Evolutionary conservation across 2,797 vertebrate genomes (phyloP), one percentile per base, ranked within the genome.

Genomic region (Neosilurus hyrtlii): DNA sequence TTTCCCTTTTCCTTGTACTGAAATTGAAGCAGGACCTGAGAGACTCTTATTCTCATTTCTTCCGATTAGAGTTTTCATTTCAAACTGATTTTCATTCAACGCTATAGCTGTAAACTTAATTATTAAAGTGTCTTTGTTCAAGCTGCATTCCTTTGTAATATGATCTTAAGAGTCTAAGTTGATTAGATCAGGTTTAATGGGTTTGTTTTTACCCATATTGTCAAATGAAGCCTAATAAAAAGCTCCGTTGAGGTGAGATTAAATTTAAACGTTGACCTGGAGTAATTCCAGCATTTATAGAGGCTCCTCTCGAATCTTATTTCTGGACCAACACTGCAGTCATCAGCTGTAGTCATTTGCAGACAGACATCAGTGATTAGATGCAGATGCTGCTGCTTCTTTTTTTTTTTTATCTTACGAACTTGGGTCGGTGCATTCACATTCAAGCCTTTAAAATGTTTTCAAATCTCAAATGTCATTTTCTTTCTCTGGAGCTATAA

Each of bases 371-470:
- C 73, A 22, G 18, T 37, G 35, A 76, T 62, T 16, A 49, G 74
- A 76, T 43, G 12, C 74, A 62, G 57, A 76, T 76, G 57, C 74
- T n/a, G 24, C 24, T 24, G 18, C 24, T 76, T 62, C n/a, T n/a
- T n/a, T n/a, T n/a, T n/a, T n/a, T n/a, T n/a, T n/a, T n/a, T n/a
- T n/a, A n/a, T n/a, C n/a, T n/a, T n/a, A n/a, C n/a, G n/a, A n/a
- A n/a, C n/a, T n/a, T n/a, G n/a, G n/a, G n/a, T n/a, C n/a, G n/a
- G n/a, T 43, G 15, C 24, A 6, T 56, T 57, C 10, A 74, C 12
- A 74, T 74, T 24, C n/a, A 56, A 73, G 51, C 52, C 9, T 24
- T 71, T 24, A 52, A 15, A 1, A 22, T 22, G 22, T 52, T 71
- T 52, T 24, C 2, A 54, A 26, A 43, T 43, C 37, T 26, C 2